phyloP scores from a whole-genome alignment of 2,113 vertebrate genomes.

The Diglossa brunneiventris region DNA sequence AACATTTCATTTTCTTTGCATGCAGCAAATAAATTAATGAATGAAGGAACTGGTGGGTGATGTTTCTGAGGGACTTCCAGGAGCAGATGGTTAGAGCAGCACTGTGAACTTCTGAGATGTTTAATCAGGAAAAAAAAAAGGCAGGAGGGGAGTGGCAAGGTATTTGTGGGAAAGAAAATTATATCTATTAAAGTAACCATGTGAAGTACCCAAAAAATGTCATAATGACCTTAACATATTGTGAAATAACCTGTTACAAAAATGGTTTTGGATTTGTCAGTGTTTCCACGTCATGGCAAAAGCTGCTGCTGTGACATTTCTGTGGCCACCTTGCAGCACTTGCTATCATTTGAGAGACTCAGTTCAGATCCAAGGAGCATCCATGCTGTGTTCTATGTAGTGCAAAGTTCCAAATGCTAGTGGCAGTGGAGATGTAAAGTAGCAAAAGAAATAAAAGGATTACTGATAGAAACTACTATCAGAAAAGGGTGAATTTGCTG shows the following conservation, averaged over 20 bases:
- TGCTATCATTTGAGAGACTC: neutral
- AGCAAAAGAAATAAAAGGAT: neutral
- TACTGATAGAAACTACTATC: neutral
- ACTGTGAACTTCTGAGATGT: neutral
- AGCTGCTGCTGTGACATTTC: neutral
- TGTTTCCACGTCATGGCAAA: neutral
- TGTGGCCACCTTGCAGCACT: neutral
- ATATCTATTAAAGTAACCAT: neutral
- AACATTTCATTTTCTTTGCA: neutral
- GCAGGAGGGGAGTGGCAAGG: neutral
- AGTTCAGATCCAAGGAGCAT: neutral
- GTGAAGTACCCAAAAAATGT: neutral
- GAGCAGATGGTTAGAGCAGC: rapidly evolving
- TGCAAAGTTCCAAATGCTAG: neutral
- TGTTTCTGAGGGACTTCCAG: neutral
- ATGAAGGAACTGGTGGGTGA: neutral
- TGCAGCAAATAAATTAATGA: neutral
- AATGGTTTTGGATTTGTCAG: neutral
- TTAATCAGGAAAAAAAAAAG: neutral
- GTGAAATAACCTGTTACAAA: neutral
- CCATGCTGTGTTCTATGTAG: neutral
- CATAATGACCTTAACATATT: neutral
- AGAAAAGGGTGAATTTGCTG: neutral
- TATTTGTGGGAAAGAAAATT: neutral
- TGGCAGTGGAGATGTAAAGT: neutral